These are phyloP conservation scores for Phasianus colchicus DNA, from an alignment of 2,113 vertebrate species.

Conservation along the genomic window DNA sequence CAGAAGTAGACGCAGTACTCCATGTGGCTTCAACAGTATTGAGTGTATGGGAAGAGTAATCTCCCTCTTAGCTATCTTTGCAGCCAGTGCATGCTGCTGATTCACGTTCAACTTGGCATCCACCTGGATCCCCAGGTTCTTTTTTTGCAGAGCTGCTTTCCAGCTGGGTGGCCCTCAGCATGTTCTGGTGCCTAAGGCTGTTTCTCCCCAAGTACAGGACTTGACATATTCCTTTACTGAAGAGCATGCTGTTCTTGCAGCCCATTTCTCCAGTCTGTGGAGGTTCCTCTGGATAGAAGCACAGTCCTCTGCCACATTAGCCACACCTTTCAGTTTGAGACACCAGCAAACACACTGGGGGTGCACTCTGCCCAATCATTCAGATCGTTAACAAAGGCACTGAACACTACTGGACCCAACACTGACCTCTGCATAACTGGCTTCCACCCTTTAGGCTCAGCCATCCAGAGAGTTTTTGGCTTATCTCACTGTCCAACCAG, in stretches of 20 bases:
- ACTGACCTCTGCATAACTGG: background rate
- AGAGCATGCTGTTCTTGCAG: background rate
- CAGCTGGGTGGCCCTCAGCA: background rate
- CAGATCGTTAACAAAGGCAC: background rate
- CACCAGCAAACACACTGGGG: background rate
- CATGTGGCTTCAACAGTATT: background rate
- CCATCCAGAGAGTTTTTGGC: background rate
- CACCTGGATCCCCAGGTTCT: background rate
- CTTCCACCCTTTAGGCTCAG: background rate
- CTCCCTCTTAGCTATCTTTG: background rate
- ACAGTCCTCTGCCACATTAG: background rate
- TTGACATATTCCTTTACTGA: background rate
- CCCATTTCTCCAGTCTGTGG: background rate
- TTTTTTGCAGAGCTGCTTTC: background rate
- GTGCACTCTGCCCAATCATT: accelerated
- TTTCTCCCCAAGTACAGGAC: background rate
- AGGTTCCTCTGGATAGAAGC: background rate
- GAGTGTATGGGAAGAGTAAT: background rate
- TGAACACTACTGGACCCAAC: background rate
- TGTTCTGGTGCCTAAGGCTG: background rate
- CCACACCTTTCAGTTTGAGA: background rate
- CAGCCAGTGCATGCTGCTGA: background rate
- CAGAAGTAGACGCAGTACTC: background rate
- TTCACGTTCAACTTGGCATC: background rate
- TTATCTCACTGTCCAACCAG: background rate